Base-by-base conservation (phyloP, 1,140 invertebrate species). In the Mylabris phalerata region DNA sequence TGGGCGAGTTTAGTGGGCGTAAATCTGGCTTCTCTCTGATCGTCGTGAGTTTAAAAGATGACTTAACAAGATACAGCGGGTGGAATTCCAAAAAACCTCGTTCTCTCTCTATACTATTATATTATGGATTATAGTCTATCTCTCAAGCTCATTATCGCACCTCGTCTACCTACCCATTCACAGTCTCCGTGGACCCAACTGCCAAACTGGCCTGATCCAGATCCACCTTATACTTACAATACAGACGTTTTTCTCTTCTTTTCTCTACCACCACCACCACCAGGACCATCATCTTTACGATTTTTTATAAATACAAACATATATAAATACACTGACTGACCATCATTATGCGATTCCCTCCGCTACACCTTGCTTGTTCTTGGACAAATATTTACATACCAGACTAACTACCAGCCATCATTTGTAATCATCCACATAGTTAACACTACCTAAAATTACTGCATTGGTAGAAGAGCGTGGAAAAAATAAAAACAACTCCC, bases 21-120 rank as follows among this genome's bases (percentile, higher is more conserved):
- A 50, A 61, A 63, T 42, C 49, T 38, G 59, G 51, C 60, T 58
- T 59, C 56, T 59, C 64, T 39, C 46, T 51, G 64, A 68, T 69
- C 67, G 19, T 19, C 19, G 69, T 71, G 66, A 69, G 67, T 59
- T 63, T 32, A 5, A 19, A 62, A 71, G 69, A 71, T 71, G 69
- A 71, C 69, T 71, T 71, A 71, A 71, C 69, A 71, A 71, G 69
- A 71, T 71, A 71, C 68, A 61, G 67, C 68, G 69, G 69, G 69
- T 71, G 69, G 69, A 71, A 71, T 71, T 71, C 69, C 66, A 63
- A 57, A 66, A 19, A 67, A 55, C 42, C 63, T 65, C 57, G 41
- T 69, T 42, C 66, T 60, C 60, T 63, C 52, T 69, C 58, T 47
- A 32, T 42, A 60, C 25, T 49, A 51, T 46, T 40, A 43, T 49